Evolutionary conservation across 2,888 invertebrate species (phyloP).

Genomic region (Amblyjoppa fuscipennis): DNA sequence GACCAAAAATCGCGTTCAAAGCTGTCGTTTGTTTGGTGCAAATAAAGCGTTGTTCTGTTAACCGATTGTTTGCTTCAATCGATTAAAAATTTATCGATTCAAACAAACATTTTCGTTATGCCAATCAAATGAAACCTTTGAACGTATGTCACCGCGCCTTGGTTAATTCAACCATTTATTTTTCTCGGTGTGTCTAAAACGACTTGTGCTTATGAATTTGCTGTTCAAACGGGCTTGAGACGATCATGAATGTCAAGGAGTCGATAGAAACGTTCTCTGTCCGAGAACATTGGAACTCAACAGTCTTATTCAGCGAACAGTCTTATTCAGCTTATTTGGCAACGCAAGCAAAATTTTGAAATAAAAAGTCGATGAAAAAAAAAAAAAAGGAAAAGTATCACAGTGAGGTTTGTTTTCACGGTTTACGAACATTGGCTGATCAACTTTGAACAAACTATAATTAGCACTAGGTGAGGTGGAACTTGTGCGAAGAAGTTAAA

Average conservation of each 20-base stretch:
- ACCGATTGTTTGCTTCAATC: not conserved
- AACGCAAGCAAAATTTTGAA: not conserved
- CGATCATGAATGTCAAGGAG: not conserved
- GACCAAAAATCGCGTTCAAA: too few relatives aligned
- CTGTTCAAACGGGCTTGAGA: not conserved
- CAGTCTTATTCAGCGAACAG: not conserved
- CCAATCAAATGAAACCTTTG: too few relatives aligned
- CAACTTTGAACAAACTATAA: not conserved
- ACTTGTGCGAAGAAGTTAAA: conserved; percentile 31
- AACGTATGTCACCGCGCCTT: too few relatives aligned
- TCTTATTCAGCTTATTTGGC: not conserved
- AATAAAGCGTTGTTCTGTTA: not conserved
- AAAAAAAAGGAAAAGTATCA: not conserved
- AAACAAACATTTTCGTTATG: too few relatives aligned
- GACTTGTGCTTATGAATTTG: not conserved
- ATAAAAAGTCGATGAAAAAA: not conserved
- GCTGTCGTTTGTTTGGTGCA: too few relatives aligned
- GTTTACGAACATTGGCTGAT: not conserved
- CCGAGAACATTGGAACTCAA: not conserved
- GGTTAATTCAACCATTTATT: too few relatives aligned
- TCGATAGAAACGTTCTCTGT: not conserved
- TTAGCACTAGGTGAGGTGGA: conserved; percentile 3
- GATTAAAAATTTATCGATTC: too few relatives aligned
- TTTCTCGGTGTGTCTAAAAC: not conserved
- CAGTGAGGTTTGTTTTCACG: not conserved